Conservation (phyloP, 1,140 invertebrate genomes). For the Aphidius ervi region DNA sequence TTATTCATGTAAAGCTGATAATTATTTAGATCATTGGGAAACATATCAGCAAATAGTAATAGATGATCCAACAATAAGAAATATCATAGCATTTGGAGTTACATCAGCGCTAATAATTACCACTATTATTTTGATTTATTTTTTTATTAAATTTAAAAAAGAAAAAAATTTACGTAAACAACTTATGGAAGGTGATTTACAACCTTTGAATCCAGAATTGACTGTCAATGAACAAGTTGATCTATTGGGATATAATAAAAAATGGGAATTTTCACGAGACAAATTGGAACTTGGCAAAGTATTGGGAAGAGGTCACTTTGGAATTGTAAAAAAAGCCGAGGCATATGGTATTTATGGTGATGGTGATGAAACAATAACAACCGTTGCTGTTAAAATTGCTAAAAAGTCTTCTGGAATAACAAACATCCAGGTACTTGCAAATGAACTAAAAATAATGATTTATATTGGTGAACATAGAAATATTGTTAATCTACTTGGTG, state of each 20-base stretch:
- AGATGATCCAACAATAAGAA: slow-evolving; percentile 38
- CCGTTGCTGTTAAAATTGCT: slow-evolving; percentile 85
- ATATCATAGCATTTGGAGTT: slow-evolving; percentile 44
- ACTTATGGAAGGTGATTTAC: slow-evolving; percentile 62
- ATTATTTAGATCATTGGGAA: slow-evolving; percentile 38
- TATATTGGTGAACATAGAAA: slow-evolving; percentile 92
- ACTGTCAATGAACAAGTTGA: slow-evolving; percentile 92
- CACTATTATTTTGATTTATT: slow-evolving; percentile 49
- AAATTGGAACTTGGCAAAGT: slow-evolving; percentile 82
- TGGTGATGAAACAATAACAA: slow-evolving; percentile 63
- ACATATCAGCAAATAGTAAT: slow-evolving; percentile 43
- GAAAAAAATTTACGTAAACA: slow-evolving; percentile 58
- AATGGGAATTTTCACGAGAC: slow-evolving; percentile 85
- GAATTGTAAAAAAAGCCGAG: slow-evolving; percentile 85
- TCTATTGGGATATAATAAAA: slow-evolving; percentile 82
- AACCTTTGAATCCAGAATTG: slow-evolving; percentile 78
- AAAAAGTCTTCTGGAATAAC: slow-evolving; percentile 70
- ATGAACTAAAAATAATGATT: slow-evolving; percentile 94
- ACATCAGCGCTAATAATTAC: slow-evolving; percentile 52
- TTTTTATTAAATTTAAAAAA: slow-evolving; percentile 56
- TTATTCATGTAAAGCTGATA: slow-evolving; percentile 44
- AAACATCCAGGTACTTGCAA: slow-evolving; percentile 75
- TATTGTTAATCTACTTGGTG: slow-evolving; percentile 90
- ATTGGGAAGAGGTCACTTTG: slow-evolving; percentile 88
- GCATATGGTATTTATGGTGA: slow-evolving; percentile 65